Percentiles rank a stretch among this genome's conserved stretches.
Evolutionary conservation across 2,888 invertebrate genomes (phyloP).

Genomic region (Stegophylla sp.): DNA sequence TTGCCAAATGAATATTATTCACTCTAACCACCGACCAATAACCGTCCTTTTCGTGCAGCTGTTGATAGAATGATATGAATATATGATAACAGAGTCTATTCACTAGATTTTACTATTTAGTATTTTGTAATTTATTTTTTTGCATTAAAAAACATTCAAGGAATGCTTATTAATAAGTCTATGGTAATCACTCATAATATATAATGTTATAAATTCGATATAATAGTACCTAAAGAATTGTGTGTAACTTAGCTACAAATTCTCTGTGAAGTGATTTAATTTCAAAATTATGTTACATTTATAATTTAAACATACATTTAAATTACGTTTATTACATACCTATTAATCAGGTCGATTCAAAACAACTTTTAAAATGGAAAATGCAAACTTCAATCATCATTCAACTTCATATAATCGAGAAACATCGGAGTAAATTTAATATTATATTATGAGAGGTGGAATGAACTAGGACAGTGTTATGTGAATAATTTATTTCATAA

Average conservation of each 20-base stretch:
- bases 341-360: neutral
- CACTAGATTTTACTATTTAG: neutral
- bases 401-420: constrained; percentile 6
- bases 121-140: neutral
- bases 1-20: no score
- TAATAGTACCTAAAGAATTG: no score
- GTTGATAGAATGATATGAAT: constrained; percentile 8
- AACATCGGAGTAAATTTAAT: constrained; percentile 41
- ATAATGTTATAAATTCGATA: no score
- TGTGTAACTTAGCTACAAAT: no score
- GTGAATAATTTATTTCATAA: neutral
- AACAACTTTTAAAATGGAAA: constrained; percentile 22
- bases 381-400: neutral
- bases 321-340: neutral
- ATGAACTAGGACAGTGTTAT: neutral
- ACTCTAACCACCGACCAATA: no score
- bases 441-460: constrained; percentile 12
- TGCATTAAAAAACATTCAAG: neutral
- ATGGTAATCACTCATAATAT: no score
- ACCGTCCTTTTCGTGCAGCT: neutral
- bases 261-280: neutral
- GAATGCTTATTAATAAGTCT: no score
- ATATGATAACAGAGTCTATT: constrained; percentile 20
- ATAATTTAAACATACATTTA: neutral
- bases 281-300: neutral